Base-by-base conservation (phyloP, 2,797 vertebrate species). In the Sardinella longiceps region DNA sequence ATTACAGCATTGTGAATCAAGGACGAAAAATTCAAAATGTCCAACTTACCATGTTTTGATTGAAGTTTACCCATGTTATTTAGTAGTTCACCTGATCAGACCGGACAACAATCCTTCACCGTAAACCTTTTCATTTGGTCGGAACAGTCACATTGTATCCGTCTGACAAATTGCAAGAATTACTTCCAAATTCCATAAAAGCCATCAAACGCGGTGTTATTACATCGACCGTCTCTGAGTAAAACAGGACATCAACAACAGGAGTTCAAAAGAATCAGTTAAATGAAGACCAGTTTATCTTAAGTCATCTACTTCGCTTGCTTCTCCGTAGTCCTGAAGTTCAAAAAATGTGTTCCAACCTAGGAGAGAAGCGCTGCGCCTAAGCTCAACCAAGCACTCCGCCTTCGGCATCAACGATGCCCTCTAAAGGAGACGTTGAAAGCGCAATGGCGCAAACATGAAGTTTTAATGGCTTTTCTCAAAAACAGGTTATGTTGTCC, bases 31-130 rank as follows among this genome's bases (percentile, higher is more conserved):
- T 20, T 0, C 48, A 14, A 51, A 12, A 9, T 14, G 18, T 11
- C 30, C 1, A 37, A 33, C 94, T 95, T 93, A 95, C 96, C 94
- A 89, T 95, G 95, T 93, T 96, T 97, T 58, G 96, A 97, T 87
- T 96, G 96, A 87, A 95, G 91, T 94, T 95, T 96, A 46, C 96
- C 96, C 96, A 96, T 96, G 86, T 92, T 56, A 80, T 80, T 58
- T 84, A 82, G 81, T 87, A 84, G 82, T 89, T 89, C 87, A 84
- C 85, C 82, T 88, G 87, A 90, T 92, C 89, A 87, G 85, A 90
- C 82, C 81, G 83, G 89, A 81, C 89, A 89, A 85, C 89, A 90
- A 92, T 90, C 90, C 91, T 88, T 90, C 85, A 80, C 80, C 89
- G 88, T 89, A 85, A 83, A 88, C 86, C 81, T 89, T 85, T 74